These are phyloP conservation scores for Cryptus armator DNA, from an alignment of 2,888 invertebrate genomes.

Conservation along the genomic window DNA sequence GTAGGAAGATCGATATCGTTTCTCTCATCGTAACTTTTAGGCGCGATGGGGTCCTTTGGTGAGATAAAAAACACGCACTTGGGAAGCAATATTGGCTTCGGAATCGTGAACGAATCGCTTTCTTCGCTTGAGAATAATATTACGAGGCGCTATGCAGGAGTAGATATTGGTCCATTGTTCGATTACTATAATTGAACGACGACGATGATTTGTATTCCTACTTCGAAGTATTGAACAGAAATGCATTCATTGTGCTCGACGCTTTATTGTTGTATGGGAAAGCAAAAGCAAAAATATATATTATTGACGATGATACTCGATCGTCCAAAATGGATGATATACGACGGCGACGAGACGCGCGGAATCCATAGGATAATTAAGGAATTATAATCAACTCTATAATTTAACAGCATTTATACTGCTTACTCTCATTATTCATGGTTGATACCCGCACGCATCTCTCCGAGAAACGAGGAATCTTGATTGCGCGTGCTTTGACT, in stretches of 20 bases:
- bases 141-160: too few species aligned
- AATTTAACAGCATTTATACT: background rate
- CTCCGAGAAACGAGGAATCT: slow-evolving; percentile 25
- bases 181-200: slow-evolving; percentile 14
- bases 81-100: slow-evolving; percentile 18
- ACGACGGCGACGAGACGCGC: background rate
- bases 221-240: background rate
- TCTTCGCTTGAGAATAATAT: background rate
- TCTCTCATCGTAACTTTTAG: slow-evolving; percentile 23
- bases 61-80: slow-evolving; percentile 5
- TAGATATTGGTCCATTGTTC: background rate
- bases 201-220: background rate
- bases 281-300: background rate
- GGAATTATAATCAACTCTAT: background rate
- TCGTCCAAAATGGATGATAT: background rate
- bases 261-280: background rate
- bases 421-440: background rate
- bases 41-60: background rate
- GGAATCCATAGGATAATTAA: background rate
- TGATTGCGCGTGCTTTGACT: slow-evolving; percentile 38
- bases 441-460: slow-evolving; percentile 4
- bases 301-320: background rate
- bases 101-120: background rate
- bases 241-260: background rate
- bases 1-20: slow-evolving; percentile 2